A percentile compares a stretch with the other conserved stretches of the same genome.
Conservation (phyloP, 1,140 invertebrate species). For the Pissodes strobi region DNA sequence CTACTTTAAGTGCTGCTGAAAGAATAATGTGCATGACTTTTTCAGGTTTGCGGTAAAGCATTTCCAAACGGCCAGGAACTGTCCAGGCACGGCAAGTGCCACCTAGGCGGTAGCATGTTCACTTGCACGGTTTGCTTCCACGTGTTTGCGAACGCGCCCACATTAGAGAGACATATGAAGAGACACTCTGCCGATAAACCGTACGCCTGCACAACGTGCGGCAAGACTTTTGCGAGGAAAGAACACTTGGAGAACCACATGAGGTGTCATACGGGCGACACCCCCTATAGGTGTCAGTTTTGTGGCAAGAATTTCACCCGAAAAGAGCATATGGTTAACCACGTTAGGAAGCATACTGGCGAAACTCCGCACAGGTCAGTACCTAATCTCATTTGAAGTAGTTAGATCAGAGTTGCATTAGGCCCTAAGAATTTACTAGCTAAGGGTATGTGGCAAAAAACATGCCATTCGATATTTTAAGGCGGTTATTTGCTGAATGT, state of each 20-base stretch:
- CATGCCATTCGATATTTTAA: no score
- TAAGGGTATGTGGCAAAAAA: no score
- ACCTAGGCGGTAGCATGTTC: slow-evolving; percentile 75
- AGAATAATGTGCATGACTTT: neutral
- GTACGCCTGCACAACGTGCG: slow-evolving; percentile 79
- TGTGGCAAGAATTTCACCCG: slow-evolving; percentile 74
- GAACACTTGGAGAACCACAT: slow-evolving; percentile 84
- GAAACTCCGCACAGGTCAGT: slow-evolving; percentile 73
- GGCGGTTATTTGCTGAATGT: no score
- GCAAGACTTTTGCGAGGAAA: slow-evolving; percentile 85
- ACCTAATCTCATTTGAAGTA: no score
- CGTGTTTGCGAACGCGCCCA: slow-evolving; percentile 73
- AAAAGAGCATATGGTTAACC: slow-evolving; percentile 70
- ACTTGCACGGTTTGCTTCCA: slow-evolving; percentile 75
- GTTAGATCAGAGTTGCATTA: no score
- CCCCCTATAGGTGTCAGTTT: slow-evolving; percentile 68
- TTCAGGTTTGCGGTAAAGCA: slow-evolving; percentile 71
- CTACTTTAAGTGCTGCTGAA: neutral
- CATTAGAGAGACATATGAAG: slow-evolving; percentile 75
- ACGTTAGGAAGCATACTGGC: slow-evolving; percentile 72
- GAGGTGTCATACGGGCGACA: slow-evolving; percentile 83
- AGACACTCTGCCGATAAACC: slow-evolving; percentile 80
- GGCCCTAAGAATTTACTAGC: no score
- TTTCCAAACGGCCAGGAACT: slow-evolving; percentile 77
- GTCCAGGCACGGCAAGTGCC: slow-evolving; percentile 79